These are phyloP conservation scores for Drosophila mauritiana DNA, from an alignment of 1,140 invertebrate genomes.

Conservation along the genomic window DNA sequence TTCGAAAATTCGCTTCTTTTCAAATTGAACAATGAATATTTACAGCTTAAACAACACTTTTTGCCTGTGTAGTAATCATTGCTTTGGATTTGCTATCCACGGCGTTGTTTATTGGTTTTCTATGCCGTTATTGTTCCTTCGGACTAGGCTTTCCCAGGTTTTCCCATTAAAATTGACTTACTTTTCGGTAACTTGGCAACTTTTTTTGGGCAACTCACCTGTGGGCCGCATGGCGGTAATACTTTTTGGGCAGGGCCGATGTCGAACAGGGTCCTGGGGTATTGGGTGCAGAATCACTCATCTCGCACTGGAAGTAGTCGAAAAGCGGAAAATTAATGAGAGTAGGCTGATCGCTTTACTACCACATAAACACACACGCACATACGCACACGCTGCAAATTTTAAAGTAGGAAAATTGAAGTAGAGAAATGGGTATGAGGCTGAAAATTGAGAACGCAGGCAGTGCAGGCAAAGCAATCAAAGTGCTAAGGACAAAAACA, in stretches of 20 bases:
- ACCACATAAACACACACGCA: not conserved
- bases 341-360: not conserved
- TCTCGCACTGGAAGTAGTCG: conserved; percentile 55
- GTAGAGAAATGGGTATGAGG: conserved; percentile 1
- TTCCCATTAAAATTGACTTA: conserved; percentile 1
- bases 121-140: not conserved
- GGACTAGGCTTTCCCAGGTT: not conserved
- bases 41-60: too few relatives aligned
- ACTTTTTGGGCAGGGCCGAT: conserved; percentile 63
- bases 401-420: conserved; percentile 13
- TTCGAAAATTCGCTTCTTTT: not conserved
- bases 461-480: conserved; percentile 30
- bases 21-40: too few relatives aligned
- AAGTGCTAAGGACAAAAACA: conserved; percentile 32
- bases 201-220: conserved; percentile 49
- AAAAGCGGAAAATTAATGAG: conserved; percentile 8
- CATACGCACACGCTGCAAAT: conserved; percentile 3
- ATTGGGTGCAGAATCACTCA: conserved; percentile 74
- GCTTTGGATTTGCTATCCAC: not conserved
- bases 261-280: conserved; percentile 55
- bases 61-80: not conserved
- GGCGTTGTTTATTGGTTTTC: not conserved
- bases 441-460: conserved; percentile 25
- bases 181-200: not conserved
- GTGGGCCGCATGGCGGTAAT: conserved; percentile 72